Evolutionary conservation across 2,888 invertebrate species (phyloP).

Genomic region (Zeuzera pyrina): DNA sequence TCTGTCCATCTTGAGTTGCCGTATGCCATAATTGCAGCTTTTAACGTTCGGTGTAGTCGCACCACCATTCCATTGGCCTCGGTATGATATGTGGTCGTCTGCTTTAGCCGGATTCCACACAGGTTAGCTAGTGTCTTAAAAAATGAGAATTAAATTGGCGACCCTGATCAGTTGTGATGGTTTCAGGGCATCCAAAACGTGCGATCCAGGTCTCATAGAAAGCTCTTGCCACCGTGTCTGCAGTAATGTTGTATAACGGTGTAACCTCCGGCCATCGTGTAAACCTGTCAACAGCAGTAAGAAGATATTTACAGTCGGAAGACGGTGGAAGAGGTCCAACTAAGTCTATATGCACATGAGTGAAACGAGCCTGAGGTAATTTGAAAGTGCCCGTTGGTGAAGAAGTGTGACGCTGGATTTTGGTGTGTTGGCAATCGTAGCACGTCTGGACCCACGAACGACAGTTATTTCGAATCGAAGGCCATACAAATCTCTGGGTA

Average conservation of each 20-base stretch:
- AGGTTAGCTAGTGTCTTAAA: not conserved
- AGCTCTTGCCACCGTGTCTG: no score
- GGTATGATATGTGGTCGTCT: not conserved
- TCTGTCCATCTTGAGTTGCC: not conserved
- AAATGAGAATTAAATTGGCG: not conserved
- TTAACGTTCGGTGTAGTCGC: not conserved
- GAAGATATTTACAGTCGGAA: no score
- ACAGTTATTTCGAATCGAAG: no score
- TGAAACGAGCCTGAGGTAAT: no score
- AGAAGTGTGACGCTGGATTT: constrained; percentile 7
- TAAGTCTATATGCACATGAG: no score
- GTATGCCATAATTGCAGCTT: not conserved
- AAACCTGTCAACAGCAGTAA: no score
- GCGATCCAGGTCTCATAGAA: no score
- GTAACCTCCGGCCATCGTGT: no score
- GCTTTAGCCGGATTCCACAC: not conserved
- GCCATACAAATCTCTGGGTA: constrained; percentile 23
- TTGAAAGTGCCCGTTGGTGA: constrained; percentile 3
- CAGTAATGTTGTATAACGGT: no score
- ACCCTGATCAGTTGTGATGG: not conserved
- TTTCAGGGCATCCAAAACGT: not conserved
- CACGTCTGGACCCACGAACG: constrained; percentile 9
- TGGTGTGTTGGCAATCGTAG: constrained; percentile 16
- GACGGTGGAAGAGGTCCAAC: no score
- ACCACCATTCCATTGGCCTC: not conserved